These are phyloP conservation scores for Regulus satrapa DNA, from an alignment of 2,113 vertebrate species.

Conservation along the genomic window DNA sequence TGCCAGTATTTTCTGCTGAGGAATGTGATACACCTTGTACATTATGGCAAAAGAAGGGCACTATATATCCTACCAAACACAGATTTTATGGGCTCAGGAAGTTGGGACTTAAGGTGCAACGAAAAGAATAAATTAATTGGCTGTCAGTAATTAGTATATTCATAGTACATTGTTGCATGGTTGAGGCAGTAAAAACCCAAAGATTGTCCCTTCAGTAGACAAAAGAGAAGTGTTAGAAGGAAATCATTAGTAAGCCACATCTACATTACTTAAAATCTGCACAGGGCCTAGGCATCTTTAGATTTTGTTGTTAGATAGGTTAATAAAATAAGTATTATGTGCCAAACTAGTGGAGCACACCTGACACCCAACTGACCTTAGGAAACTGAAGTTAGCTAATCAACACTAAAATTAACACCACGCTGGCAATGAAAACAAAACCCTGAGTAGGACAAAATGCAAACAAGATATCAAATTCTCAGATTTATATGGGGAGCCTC, in stretches of 20 bases:
- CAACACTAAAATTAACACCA: background rate
- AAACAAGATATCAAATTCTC: background rate
- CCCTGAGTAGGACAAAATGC: background rate
- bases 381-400: background rate
- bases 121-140: background rate
- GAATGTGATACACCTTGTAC: background rate
- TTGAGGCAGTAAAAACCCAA: background rate
- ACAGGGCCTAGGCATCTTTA: background rate
- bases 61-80: rapidly evolving
- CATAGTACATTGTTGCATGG: background rate
- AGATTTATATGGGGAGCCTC: background rate
- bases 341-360: background rate
- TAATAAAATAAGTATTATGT: background rate
- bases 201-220: background rate
- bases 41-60: background rate
- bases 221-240: background rate
- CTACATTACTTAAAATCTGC: background rate
- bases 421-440: background rate
- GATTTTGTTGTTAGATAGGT: background rate
- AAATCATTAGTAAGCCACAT: background rate
- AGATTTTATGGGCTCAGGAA: background rate
- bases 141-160: background rate
- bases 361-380: background rate
- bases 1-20: background rate
- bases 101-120: background rate